These are phyloP conservation scores for Diloba caeruleocephala DNA, from an alignment of 2,888 invertebrate genomes.

Conservation along the genomic window DNA sequence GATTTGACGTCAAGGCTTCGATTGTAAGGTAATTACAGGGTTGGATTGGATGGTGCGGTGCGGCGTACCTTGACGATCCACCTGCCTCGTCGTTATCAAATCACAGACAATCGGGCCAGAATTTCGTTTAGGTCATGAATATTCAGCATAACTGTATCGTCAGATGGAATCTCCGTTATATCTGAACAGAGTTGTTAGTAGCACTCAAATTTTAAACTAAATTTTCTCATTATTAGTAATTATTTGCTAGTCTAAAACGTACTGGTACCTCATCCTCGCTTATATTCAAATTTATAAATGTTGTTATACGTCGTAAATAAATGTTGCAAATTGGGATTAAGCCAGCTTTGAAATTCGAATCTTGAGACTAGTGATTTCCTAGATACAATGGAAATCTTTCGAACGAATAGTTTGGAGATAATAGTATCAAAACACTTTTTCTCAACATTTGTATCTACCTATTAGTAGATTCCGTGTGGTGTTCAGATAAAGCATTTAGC, in stretches of 20 bases:
- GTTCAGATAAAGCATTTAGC: too few relatives aligned
- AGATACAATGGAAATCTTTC: too few relatives aligned
- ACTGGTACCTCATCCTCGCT: too few relatives aligned
- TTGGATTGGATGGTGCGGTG: conserved; percentile 56
- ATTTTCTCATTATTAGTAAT: too few relatives aligned
- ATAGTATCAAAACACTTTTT: too few relatives aligned
- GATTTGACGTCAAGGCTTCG: conserved; percentile 66
- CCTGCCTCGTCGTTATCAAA: conserved; percentile 37
- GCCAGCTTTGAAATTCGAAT: conserved; percentile 12
- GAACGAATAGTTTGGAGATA: too few relatives aligned
- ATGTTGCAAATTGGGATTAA: conserved; percentile 18
- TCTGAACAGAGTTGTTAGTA: conserved; percentile 18
- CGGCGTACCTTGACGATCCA: conserved; percentile 56
- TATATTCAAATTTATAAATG: conserved; percentile 20
- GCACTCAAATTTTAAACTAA: neutral
- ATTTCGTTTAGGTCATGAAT: conserved; percentile 41
- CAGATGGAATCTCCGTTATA: conserved; percentile 22
- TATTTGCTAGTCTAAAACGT: too few relatives aligned
- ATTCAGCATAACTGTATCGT: conserved; percentile 37
- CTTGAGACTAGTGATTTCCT: too few relatives aligned
- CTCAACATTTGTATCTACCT: too few relatives aligned
- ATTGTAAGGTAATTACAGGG: conserved; percentile 63
- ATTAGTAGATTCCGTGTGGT: too few relatives aligned
- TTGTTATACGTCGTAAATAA: conserved; percentile 28
- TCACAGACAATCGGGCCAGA: conserved; percentile 28